Conservation (phyloP, 2,797 vertebrate species). For the Enteromius anoplus region DNA sequence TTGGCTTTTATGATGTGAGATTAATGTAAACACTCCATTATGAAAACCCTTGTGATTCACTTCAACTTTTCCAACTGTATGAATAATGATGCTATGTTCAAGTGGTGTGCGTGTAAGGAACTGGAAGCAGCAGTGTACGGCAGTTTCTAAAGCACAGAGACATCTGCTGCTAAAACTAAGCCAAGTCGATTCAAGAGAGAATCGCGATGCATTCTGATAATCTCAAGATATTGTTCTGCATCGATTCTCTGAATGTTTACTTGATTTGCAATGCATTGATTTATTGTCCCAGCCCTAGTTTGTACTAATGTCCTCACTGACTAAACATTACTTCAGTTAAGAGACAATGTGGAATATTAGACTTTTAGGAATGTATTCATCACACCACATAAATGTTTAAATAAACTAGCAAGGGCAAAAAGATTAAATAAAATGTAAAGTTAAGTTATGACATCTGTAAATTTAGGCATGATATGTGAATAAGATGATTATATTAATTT, state of each 20-base stretch:
- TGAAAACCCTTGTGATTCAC: too few relatives aligned
- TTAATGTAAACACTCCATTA: neutral
- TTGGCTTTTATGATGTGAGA: neutral
- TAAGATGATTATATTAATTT: neutral
- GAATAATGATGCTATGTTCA: too few relatives aligned
- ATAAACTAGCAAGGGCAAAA: neutral
- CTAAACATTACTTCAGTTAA: neutral
- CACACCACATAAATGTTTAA: neutral
- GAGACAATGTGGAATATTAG: neutral
- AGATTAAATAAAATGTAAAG: neutral
- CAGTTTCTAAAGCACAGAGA: neutral
- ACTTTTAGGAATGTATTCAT: neutral
- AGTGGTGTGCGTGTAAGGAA: too few relatives aligned
- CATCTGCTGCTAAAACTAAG: neutral
- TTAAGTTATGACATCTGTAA: neutral
- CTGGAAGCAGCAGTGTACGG: neutral
- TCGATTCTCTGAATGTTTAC: neutral
- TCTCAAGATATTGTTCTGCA: neutral
- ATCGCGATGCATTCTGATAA: neutral
- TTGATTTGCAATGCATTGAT: neutral
- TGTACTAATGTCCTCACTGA: neutral
- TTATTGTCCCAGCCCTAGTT: neutral
- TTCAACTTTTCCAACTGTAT: too few relatives aligned
- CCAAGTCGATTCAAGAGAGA: neutral
- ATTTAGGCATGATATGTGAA: neutral